Conservation (phyloP, 2,888 invertebrate species). For the Mesoligia furuncula region DNA sequence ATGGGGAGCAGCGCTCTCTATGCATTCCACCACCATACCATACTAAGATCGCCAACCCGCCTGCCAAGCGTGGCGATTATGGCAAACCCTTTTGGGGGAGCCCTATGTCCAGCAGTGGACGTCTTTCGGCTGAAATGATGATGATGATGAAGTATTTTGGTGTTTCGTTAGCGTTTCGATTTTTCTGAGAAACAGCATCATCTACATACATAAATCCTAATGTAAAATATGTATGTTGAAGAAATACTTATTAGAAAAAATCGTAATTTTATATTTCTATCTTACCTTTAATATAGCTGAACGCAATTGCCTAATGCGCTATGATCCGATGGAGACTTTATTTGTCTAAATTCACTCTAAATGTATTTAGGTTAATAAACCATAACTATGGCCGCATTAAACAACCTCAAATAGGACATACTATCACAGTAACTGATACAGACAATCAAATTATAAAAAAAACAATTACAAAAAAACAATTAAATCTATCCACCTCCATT, state of each 20-base stretch:
- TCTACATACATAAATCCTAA: neutral
- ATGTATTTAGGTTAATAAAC: neutral
- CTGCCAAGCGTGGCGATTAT: no score
- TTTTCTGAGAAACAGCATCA: neutral
- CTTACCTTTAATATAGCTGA: neutral
- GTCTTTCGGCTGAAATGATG: no score
- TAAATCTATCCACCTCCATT: neutral
- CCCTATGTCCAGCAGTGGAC: no score
- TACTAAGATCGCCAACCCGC: no score
- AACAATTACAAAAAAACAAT: constrained; percentile 24
- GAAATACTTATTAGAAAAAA: neutral
- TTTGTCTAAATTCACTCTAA: neutral
- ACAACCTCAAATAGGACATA: constrained; percentile 8
- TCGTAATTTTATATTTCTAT: neutral
- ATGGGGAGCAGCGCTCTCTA: no score
- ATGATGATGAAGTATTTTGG: neutral
- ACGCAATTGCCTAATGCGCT: neutral
- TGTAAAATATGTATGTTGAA: neutral
- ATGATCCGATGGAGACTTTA: no score
- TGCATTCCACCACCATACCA: no score
- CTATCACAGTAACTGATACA: neutral
- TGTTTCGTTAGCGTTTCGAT: neutral
- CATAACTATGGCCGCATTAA: neutral
- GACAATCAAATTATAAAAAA: constrained; percentile 1
- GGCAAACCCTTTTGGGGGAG: no score